Conservation (phyloP, 2,888 invertebrate species). For the Sarcophaga carnaria region DNA sequence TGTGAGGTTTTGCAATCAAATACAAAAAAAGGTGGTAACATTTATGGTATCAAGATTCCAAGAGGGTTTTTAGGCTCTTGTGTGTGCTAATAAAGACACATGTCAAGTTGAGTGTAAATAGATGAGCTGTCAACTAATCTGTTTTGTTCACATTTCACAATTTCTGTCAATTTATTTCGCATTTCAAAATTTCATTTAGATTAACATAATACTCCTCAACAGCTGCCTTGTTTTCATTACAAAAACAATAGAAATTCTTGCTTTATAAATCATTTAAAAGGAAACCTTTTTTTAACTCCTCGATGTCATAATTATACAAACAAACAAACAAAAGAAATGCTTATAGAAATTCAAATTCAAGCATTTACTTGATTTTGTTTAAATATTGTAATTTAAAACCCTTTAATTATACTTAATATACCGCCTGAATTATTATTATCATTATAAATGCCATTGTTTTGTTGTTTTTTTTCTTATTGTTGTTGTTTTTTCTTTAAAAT, state of each 20-base stretch:
- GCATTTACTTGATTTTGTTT: constrained; percentile 3
- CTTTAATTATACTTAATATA: constrained; percentile 59
- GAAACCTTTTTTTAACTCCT: constrained; percentile 5
- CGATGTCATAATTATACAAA: constrained; percentile 59
- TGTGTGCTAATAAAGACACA: constrained; percentile 59
- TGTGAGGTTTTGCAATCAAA: neutral
- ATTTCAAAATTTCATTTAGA: constrained; percentile 36
- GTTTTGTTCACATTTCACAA: constrained; percentile 65
- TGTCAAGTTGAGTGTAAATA: constrained; percentile 68
- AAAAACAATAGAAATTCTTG: constrained; percentile 9
- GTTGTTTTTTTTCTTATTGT: neutral
- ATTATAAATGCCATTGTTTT: constrained; percentile 29
- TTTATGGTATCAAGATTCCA: constrained; percentile 45
- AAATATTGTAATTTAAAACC: constrained; percentile 48
- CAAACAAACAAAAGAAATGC: constrained; percentile 1
- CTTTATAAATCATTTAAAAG: constrained; percentile 13
- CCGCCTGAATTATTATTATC: constrained; percentile 46
- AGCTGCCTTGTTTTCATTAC: constrained; percentile 46
- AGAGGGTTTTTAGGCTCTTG: constrained; percentile 18
- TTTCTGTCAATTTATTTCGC: neutral
- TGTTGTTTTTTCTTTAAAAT: constrained; percentile 16
- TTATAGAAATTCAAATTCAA: neutral
- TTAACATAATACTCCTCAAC: constrained; percentile 60
- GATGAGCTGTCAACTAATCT: constrained; percentile 70
- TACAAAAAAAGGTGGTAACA: constrained; percentile 49